Conservation (phyloP, 2,113 vertebrate genomes). For the Platycercus adscitus region DNA sequence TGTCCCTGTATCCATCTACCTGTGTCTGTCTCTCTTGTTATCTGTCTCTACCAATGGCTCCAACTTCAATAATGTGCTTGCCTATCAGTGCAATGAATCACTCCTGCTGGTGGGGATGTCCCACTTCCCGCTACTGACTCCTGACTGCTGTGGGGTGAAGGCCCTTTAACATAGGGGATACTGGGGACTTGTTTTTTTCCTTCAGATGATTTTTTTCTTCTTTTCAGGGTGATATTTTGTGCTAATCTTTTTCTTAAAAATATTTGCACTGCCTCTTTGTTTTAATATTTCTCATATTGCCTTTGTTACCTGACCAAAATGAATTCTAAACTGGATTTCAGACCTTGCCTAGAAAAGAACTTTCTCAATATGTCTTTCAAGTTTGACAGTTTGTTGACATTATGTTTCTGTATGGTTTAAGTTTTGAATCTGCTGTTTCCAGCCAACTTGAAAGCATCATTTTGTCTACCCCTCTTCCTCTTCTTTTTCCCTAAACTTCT, state of each 20-base stretch:
- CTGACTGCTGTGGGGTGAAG: background rate
- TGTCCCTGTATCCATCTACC: background rate
- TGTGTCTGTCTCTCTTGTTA: background rate
- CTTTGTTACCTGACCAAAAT: background rate
- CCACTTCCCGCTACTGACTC: background rate
- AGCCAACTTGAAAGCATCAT: background rate
- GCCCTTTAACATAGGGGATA: background rate
- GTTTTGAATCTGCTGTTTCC: background rate
- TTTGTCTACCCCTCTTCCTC: background rate
- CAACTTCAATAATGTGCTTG: background rate
- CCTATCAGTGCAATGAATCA: too few relatives aligned
- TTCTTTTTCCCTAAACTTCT: background rate
- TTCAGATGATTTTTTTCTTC: background rate
- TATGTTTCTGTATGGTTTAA: background rate
- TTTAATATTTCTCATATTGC: background rate
- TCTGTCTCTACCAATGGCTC: background rate
- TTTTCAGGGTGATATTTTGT: background rate
- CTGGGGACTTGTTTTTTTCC: background rate
- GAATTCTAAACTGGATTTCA: background rate
- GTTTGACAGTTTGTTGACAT: background rate
- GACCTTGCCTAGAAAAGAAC: background rate
- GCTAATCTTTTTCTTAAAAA: background rate
- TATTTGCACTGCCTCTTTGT: background rate
- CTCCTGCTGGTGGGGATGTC: background rate
- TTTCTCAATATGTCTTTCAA: background rate